Evolutionary conservation across 1,140 invertebrate species (phyloP).

Genomic region (Neotoxoptera formosana): DNA sequence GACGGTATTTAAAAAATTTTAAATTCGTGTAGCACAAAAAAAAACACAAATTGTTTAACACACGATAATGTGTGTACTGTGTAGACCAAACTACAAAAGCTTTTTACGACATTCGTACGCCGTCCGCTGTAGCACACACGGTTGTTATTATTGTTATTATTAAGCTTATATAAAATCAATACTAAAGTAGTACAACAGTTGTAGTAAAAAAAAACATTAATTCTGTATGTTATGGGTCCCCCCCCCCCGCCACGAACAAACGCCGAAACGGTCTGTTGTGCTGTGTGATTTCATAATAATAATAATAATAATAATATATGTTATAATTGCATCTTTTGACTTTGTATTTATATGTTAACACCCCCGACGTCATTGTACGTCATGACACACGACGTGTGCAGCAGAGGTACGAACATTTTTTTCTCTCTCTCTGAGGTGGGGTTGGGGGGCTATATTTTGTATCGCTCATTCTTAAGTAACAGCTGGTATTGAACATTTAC

Average conservation of each 20-base stretch:
- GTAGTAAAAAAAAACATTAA: neutral
- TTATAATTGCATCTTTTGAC: neutral
- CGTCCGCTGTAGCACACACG: neutral
- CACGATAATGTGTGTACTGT: neutral
- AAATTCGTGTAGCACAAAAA: neutral
- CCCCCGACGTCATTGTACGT: neutral
- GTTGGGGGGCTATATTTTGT: neutral
- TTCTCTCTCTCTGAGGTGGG: neutral
- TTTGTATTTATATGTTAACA: neutral
- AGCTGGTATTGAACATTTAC: neutral
- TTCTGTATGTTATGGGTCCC: neutral
- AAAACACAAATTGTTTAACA: neutral
- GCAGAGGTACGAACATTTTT: fast-evolving
- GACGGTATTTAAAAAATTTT: neutral
- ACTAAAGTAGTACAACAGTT: neutral
- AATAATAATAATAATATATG: no score
- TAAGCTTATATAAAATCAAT: neutral
- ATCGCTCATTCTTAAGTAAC: neutral
- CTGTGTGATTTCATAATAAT: neutral
- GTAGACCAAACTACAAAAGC: neutral
- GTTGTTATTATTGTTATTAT: neutral
- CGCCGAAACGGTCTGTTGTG: neutral
- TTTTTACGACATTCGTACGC: neutral
- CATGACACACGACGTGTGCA: neutral
- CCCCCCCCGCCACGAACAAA: neutral